A percentile compares a stretch with the other conserved stretches of the same genome.
These are phyloP conservation scores for Pandemis corylana DNA, from an alignment of 2,888 invertebrate species.

Conservation along the genomic window DNA sequence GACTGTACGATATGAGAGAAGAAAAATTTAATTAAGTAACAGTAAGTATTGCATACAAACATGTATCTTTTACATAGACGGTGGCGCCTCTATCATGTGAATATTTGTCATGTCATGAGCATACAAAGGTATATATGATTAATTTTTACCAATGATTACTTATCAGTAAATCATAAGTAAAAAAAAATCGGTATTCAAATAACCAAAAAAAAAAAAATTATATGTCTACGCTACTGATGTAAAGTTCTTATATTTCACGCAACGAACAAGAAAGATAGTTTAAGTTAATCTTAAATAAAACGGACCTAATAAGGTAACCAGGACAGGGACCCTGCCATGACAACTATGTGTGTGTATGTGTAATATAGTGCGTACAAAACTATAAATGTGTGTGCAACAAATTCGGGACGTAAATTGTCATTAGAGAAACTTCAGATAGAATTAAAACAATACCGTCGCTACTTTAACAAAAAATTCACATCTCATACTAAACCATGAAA, in stretches of 20 bases:
- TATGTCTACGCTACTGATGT: constrained; percentile 7
- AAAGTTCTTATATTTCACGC: constrained; percentile 1
- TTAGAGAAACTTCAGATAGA: background rate
- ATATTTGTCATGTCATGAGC: no score
- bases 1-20: no score
- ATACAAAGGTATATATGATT: background rate
- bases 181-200: no score
- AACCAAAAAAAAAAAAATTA: no score
- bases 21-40: no score
- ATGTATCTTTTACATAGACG: no score
- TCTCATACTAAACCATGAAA: no score
- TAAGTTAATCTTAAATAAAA: constrained; percentile 23
- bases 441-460: constrained; percentile 22
- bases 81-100: no score
- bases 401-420: background rate
- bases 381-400: background rate
- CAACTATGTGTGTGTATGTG: constrained; percentile 15
- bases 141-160: background rate
- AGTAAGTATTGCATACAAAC: no score
- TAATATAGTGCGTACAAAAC: background rate
- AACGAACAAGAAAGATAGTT: constrained; percentile 1
- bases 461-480: no score
- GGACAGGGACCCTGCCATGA: constrained; percentile 29
- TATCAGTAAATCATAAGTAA: no score
- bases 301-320: constrained; percentile 14